Percentiles rank a stretch among this genome's conserved stretches.
These are phyloP conservation scores for Caenorhabditis panamensis DNA, from an alignment of 2,888 invertebrate species.

Conservation along the genomic window DNA sequence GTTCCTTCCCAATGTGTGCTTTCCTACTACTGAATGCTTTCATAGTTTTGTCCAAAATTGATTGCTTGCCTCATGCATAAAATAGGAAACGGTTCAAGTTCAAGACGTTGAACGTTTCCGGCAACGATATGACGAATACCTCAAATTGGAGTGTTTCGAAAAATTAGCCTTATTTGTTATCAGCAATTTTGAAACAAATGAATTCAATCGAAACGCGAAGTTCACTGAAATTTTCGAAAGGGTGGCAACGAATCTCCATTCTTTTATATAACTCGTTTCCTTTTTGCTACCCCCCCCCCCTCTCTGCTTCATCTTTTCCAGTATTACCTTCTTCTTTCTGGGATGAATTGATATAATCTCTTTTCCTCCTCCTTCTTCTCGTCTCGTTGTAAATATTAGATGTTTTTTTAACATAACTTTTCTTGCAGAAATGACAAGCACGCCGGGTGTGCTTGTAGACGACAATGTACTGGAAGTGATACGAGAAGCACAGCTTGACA, in stretches of 20 bases:
- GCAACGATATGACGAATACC: conserved; percentile 17
- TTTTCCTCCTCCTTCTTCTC: neutral
- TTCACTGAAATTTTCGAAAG: conserved; percentile 11
- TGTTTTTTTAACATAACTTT: neutral
- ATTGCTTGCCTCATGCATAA: neutral
- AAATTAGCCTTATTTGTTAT: conserved; percentile 17
- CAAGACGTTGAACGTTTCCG: neutral
- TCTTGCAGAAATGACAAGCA: conserved; percentile 36
- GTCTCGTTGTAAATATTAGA: neutral
- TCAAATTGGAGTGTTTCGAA: conserved; percentile 6
- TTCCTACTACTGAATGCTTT: conserved; percentile 25
- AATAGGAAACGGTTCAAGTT: conserved; percentile 12
- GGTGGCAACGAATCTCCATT: conserved; percentile 25
- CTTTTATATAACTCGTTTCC: conserved; percentile 11
- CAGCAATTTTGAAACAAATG: conserved; percentile 17
- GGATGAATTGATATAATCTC: neutral
- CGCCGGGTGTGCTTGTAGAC: conserved; percentile 67
- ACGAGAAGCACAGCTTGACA: conserved; percentile 71
- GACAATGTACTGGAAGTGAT: conserved; percentile 74
- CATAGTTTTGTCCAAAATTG: conserved; percentile 16
- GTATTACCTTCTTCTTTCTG: no score
- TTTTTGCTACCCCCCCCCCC: neutral
- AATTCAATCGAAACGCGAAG: conserved; percentile 3
- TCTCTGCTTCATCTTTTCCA: no score
- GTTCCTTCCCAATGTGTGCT: conserved; percentile 29